Conservation (phyloP, 1,140 invertebrate genomes). For the Globodera rostochiensis region DNA sequence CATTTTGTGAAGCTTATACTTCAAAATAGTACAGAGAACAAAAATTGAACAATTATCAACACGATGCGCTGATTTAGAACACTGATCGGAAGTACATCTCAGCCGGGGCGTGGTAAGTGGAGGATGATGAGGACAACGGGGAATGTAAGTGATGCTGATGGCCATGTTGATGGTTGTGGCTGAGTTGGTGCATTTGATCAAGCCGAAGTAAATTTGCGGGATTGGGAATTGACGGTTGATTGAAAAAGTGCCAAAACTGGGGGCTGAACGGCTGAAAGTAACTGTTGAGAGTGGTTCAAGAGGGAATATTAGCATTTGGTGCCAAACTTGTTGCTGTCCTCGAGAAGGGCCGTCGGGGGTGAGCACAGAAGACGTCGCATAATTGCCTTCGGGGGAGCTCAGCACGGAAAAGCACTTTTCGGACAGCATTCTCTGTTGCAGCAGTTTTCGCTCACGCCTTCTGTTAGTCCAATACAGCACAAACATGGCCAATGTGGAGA, state of each 20-base stretch:
- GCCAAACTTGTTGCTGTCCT: not conserved
- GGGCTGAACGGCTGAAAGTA: not conserved
- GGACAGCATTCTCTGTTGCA: not conserved
- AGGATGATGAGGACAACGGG: not conserved
- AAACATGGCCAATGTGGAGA: conserved; percentile 23
- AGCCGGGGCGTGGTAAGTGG: not conserved
- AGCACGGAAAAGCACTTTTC: conserved; percentile 12
- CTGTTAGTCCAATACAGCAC: conserved; percentile 23
- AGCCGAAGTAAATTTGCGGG: not conserved
- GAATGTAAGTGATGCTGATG: not conserved
- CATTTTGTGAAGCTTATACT: no score
- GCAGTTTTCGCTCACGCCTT: not conserved
- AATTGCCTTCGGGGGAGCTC: not conserved
- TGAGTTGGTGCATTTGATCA: not conserved
- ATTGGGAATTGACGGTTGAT: not conserved
- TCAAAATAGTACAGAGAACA: not conserved
- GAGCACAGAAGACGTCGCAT: not conserved
- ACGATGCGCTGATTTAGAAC: not conserved
- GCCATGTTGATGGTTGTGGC: not conserved
- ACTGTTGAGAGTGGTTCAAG: not conserved
- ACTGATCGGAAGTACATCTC: conserved; percentile 2
- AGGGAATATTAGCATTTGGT: not conserved
- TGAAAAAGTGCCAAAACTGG: not conserved
- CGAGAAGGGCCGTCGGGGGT: not conserved
- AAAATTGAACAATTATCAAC: not conserved